Conservation (phyloP, 2,113 vertebrate species). For the Notothenia coriiceps region DNA sequence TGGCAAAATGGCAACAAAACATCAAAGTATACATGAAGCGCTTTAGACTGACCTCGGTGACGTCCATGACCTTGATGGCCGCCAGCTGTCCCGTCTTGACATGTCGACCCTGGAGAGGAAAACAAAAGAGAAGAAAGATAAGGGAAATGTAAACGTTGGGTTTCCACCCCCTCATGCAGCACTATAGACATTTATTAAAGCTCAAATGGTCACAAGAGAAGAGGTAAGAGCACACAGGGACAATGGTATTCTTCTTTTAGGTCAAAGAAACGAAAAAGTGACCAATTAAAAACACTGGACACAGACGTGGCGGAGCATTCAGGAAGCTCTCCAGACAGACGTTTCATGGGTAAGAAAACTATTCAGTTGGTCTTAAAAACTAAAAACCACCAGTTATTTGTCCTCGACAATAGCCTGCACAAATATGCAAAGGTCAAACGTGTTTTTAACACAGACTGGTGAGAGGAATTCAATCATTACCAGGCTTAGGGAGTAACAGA, state of each 20-base stretch:
- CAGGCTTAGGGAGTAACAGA: too few relatives aligned
- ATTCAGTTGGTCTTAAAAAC: too few relatives aligned
- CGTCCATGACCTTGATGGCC: slow-evolving; percentile 99
- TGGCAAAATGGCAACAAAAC: not conserved
- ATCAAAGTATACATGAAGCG: not conserved
- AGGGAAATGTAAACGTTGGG: not conserved
- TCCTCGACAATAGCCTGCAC: slow-evolving; percentile 24
- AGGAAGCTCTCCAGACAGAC: not conserved
- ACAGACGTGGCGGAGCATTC: not conserved
- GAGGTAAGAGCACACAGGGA: too few relatives aligned
- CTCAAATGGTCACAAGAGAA: too few relatives aligned
- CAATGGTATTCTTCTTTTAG: too few relatives aligned
- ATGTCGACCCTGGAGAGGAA: slow-evolving; percentile 92
- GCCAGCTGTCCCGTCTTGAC: slow-evolving; percentile 98
- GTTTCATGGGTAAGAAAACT: not conserved
- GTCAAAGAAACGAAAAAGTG: too few relatives aligned
- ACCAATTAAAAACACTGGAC: slow-evolving; percentile 3
- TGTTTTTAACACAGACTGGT: not conserved
- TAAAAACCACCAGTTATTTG: slow-evolving; percentile 11
- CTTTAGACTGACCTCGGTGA: slow-evolving; percentile 92
- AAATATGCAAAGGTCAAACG: not conserved
- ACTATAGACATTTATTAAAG: too few relatives aligned
- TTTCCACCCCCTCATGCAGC: too few relatives aligned
- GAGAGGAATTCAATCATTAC: slow-evolving; percentile 5
- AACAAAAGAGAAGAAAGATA: slow-evolving; percentile 37